Percentiles rank a stretch among this genome's conserved stretches.
phyloP scores from a whole-genome alignment of 2,888 invertebrate species.

The Rhingia campestris region DNA sequence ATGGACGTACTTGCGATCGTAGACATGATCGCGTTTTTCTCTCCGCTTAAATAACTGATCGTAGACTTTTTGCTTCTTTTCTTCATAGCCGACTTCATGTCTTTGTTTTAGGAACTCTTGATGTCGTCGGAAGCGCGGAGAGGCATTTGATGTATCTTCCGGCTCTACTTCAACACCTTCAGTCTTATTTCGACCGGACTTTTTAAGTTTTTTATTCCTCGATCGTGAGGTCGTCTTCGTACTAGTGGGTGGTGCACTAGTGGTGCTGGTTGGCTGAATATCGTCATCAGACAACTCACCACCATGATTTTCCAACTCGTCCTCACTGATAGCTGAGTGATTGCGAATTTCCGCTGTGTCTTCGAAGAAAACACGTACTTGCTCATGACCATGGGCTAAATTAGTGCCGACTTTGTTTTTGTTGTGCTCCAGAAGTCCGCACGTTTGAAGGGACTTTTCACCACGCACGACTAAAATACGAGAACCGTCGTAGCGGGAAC shows the following conservation, averaged over 20 bases:
- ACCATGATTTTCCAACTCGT: slow-evolving; percentile 80
- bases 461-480: slow-evolving; percentile 92
- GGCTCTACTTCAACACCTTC: slow-evolving; percentile 31
- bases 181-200: slow-evolving; percentile 64
- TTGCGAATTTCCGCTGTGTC: slow-evolving; percentile 83
- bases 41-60: slow-evolving; percentile 78
- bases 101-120: slow-evolving; percentile 26
- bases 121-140: slow-evolving; percentile 46
- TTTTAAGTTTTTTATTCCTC: slow-evolving; percentile 77
- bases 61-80: slow-evolving; percentile 77
- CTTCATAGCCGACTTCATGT: slow-evolving; percentile 45
- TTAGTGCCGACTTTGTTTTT: slow-evolving; percentile 86
- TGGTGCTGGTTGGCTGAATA: slow-evolving; percentile 24
- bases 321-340: slow-evolving; percentile 59
- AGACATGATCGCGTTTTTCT: slow-evolving; percentile 83
- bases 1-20: slow-evolving; percentile 90
- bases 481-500: slow-evolving; percentile 91
- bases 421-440: slow-evolving; percentile 89
- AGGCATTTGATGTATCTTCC: not conserved
- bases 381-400: slow-evolving; percentile 82
- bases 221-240: slow-evolving; percentile 63
- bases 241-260: slow-evolving; percentile 25
- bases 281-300: slow-evolving; percentile 79
- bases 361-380: slow-evolving; percentile 85
- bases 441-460: slow-evolving; percentile 89